Conservation (phyloP, 2,113 vertebrate species). For the Fulmarus glacialis region DNA sequence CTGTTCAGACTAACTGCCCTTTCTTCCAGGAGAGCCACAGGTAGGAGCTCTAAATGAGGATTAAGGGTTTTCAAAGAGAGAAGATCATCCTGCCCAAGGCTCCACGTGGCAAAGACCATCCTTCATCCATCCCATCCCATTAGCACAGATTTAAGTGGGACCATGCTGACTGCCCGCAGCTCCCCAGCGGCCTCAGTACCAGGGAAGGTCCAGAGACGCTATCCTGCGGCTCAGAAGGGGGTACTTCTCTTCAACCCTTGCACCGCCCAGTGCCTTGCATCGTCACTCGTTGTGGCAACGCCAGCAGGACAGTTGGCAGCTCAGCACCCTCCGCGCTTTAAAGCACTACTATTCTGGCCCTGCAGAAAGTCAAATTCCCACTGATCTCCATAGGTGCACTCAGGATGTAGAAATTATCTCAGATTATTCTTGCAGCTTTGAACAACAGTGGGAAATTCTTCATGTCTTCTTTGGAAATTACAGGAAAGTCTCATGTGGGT, state of each 20-base stretch:
- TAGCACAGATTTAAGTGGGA: neutral
- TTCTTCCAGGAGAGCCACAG: neutral
- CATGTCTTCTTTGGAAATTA: neutral
- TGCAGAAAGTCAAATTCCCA: neutral
- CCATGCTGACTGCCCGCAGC: neutral
- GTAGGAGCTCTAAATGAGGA: neutral
- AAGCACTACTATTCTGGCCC: neutral
- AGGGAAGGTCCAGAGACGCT: neutral
- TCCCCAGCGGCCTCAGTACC: neutral
- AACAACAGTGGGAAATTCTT: neutral
- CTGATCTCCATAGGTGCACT: neutral
- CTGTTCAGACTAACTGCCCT: neutral
- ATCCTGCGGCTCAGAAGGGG: rapidly evolving
- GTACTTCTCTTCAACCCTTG: neutral
- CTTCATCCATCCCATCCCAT: neutral
- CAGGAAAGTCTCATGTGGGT: rapidly evolving
- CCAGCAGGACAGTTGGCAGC: neutral
- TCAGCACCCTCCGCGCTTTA: neutral
- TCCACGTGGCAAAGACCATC: neutral
- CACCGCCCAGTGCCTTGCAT: neutral
- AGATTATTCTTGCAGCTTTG: neutral
- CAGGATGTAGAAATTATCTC: neutral
- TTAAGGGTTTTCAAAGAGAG: neutral
- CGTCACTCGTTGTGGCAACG: rapidly evolving
- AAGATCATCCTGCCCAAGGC: neutral